These are phyloP conservation scores for Macrocentrus cingulum DNA, from an alignment of 1,140 invertebrate species.

Conservation along the genomic window DNA sequence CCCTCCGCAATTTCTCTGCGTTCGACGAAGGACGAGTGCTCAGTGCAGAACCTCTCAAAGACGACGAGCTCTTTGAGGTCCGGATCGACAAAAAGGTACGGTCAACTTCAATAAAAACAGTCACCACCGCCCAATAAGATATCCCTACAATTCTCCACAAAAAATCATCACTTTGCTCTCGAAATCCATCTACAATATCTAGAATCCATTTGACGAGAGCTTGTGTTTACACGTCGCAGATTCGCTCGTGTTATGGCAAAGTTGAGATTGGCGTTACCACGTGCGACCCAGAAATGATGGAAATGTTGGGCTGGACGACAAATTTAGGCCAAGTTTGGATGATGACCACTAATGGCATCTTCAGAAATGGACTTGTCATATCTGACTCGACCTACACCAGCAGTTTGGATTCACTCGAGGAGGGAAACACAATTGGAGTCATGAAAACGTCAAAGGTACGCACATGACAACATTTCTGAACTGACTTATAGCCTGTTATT, in stretches of 20 bases:
- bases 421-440: constrained; percentile 83
- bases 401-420: constrained; percentile 79
- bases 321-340: constrained; percentile 86
- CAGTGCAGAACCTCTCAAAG: constrained; percentile 75
- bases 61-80: constrained; percentile 87
- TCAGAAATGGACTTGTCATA: constrained; percentile 78
- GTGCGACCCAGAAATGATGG: constrained; percentile 77
- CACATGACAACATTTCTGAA: no score
- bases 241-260: constrained; percentile 84
- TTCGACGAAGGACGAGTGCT: constrained; percentile 87
- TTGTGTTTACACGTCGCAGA: constrained; percentile 49
- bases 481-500: background rate
- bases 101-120: background rate
- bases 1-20: constrained; percentile 73
- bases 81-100: constrained; percentile 84
- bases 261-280: constrained; percentile 90
- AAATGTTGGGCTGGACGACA: constrained; percentile 80
- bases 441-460: constrained; percentile 75
- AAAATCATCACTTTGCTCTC: no score
- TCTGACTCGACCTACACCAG: constrained; percentile 79
- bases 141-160: no score
- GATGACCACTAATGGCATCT: constrained; percentile 82
- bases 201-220: no score
- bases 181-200: no score
- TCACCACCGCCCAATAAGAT: background rate